Base-by-base conservation (phyloP, 1,140 invertebrate species). In the Antheraea pernyi region DNA sequence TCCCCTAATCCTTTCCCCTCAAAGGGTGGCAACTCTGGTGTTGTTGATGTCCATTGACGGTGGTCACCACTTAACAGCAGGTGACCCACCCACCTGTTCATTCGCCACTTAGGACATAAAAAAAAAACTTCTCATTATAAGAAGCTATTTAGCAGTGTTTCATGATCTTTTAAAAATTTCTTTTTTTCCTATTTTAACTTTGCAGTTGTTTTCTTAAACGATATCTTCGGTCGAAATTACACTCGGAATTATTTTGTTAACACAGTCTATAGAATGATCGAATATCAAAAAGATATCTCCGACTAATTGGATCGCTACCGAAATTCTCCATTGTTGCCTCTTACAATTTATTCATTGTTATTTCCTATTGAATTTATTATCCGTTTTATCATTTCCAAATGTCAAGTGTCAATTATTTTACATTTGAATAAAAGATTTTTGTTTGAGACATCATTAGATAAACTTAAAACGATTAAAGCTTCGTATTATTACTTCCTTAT, bases 391-490 rank as follows among this genome's bases (percentile, higher is more conserved):
- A 9, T 19, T 22, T 22, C 5, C 36, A 16, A 61, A 61, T 61
- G 60, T 30, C 19, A 61, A 61, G 60, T 30, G 36, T 61, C 18
- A 13, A 61, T 61, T 61, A 22, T 61, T 61, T 19, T 30, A 30
- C 18, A 61, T 16, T 61, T 13, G 36, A 61, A 61, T 22, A 61
- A 61, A 61, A 61, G 19, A 61, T 16, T 30, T 30, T 30, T 7
- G 16, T n/a, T 53, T n/a, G 6, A 53, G 46, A 53, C 11, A 0
- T 53, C 46, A 53, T 53, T 53, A 53, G 46, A 16, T 53, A 53
- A 53, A 53, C 9, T 53, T 53, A 7, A 10, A 53, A 53, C 39
- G 39, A 42, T 42, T 42, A 10, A 42, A 42, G 11, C 11, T 42
- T 42, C 39, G 7, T 3, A 42, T 10, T 42, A 42, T 42, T 42